A percentile compares a stretch with the other conserved stretches of the same genome.
phyloP scores from a whole-genome alignment of 1,140 invertebrate genomes.

The Brachionus koreanus region DNA sequence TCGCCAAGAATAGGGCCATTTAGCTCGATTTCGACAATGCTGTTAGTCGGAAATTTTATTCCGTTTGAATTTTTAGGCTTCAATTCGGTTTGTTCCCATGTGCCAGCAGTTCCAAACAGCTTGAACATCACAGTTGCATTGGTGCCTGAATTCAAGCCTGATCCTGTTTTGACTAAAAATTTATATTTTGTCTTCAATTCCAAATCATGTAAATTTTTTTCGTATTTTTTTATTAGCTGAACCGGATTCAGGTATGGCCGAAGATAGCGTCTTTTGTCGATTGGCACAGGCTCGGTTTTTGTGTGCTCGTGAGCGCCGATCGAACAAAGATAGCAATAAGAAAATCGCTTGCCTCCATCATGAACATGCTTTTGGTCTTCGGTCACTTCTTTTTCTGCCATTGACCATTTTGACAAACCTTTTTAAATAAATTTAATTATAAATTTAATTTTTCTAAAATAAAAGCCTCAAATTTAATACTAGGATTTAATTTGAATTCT shows the following conservation, averaged over 20 bases:
- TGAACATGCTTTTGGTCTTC: not conserved
- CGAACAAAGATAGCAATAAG: constrained; percentile 41
- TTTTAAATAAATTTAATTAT: too few relatives aligned
- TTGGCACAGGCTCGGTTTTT: constrained; percentile 33
- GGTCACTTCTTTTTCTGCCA: not conserved
- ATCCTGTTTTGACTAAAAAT: constrained; percentile 33
- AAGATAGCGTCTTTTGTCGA: constrained; percentile 33
- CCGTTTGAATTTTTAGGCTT: not conserved
- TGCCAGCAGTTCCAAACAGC: not conserved
- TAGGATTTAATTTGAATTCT: too few relatives aligned
- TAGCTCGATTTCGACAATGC: constrained; percentile 3
- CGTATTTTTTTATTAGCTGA: constrained; percentile 7
- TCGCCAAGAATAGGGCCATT: constrained; percentile 1
- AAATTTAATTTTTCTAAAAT: too few relatives aligned
- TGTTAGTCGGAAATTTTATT: constrained; percentile 17
- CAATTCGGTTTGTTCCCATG: constrained; percentile 8
- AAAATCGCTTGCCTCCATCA: not conserved
- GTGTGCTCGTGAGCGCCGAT: constrained; percentile 11
- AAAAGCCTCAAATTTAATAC: too few relatives aligned
- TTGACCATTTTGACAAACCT: not conserved
- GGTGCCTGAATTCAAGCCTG: not conserved
- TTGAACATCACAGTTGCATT: constrained; percentile 32
- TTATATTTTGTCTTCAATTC: constrained; percentile 33
- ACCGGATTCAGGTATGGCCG: constrained; percentile 10
- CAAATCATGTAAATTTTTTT: not conserved